Conservation (phyloP, 2,797 vertebrate species). For the Graptemys geographica region DNA sequence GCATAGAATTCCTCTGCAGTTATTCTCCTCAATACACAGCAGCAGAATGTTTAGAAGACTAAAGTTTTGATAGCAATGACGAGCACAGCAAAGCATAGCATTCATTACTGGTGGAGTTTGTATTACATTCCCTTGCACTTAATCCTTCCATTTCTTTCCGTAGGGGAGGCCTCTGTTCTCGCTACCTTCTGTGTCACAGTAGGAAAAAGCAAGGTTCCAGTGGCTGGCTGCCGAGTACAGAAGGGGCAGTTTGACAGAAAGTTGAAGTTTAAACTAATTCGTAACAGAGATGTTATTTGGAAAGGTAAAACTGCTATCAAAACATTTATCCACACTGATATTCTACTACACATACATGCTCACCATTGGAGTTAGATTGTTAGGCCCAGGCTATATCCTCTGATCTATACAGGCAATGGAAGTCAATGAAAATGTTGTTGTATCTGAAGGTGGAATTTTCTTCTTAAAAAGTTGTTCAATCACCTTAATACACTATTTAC, state of each 20-base stretch:
- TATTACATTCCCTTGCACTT: not conserved
- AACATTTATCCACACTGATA: rapidly evolving
- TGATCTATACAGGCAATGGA: not conserved
- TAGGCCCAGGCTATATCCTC: not conserved
- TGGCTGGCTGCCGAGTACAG: slow-evolving; percentile 94
- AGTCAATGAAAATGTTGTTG: rapidly evolving
- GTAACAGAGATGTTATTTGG: slow-evolving; percentile 86
- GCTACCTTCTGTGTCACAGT: slow-evolving; percentile 87
- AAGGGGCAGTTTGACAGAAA: slow-evolving; percentile 90
- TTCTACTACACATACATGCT: not conserved
- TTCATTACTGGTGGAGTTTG: rapidly evolving
- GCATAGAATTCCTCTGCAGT: not conserved
- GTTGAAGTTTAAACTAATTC: slow-evolving; percentile 87
- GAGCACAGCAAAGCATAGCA: not conserved
- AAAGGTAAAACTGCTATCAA: slow-evolving; percentile 81
- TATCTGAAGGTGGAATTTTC: rapidly evolving
- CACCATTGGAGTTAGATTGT: not conserved
- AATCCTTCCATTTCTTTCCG: slow-evolving; percentile 12
- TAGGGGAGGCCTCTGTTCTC: slow-evolving; percentile 90
- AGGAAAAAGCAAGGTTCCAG: slow-evolving; percentile 90
- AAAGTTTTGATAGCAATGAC: not conserved
- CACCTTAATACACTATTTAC: rapidly evolving
- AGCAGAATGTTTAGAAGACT: not conserved
- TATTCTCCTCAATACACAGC: not conserved
- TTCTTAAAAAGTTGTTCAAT: not conserved